Evolutionary conservation across 1,140 invertebrate species (phyloP), one percentile per base, ranked within the genome.

Genomic region (Diabrotica virgifera): DNA sequence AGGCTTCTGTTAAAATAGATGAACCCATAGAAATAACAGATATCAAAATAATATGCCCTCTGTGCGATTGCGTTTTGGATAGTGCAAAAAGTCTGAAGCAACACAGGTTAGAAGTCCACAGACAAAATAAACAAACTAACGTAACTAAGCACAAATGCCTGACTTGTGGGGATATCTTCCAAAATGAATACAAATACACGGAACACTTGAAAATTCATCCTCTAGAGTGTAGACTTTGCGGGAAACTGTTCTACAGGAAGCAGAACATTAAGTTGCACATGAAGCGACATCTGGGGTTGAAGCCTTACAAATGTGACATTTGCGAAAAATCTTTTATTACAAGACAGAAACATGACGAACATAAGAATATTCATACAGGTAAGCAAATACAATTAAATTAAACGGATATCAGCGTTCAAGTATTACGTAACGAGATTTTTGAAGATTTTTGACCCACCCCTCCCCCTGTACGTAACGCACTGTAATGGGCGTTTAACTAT

Each of bases 311-410:
- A 75, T 95, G 92, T 72, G 86, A 86, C 5, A 79, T 90, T 11
- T 73, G 94, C 77, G 86, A 90, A 73, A 90, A 95, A 77, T 85
- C 87, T 24, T 95, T 94, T 78, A 80, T 91, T 6, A 91, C 90
- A 2, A 87, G 88, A 63, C 89, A 91, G 72, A 91, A 91, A 69
- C 77, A 92, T 14, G 82, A 86, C 14, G 91, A 93, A 54, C 92
- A 95, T 73, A 89, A 88, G 71, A 89, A 91, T 57, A 85, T 89
- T 37, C 93, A 95, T 75, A 92, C 91, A 0, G 90, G 40, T 46
- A 46, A 46, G 40, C 3, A 24, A 24, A 24, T 24, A 24, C 4
- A 24, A 24, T 24, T 24, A 24, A 24, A 24, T 24, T 4, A 24
- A 2, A 4, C 24, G 24, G 1, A 4, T 24, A 24, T n/a, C n/a